phyloP scores from a whole-genome alignment of 2,113 vertebrate genomes.

The Microcebus murinus region DNA sequence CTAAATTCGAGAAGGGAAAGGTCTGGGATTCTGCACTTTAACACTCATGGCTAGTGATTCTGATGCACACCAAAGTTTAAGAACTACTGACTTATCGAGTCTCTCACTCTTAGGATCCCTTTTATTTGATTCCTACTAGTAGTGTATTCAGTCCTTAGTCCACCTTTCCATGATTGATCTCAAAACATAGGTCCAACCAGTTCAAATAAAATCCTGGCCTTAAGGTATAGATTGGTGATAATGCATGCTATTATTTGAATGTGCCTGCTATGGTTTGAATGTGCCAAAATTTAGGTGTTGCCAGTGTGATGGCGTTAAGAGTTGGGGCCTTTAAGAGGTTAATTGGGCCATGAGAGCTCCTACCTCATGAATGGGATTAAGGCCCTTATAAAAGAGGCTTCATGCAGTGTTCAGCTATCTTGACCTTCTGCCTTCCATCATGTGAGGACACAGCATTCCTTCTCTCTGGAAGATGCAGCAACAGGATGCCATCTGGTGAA shows the following conservation, averaged over 20 bases:
- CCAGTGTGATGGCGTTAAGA: background rate
- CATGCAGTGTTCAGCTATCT: background rate
- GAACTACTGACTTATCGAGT: background rate
- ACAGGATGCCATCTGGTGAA: background rate
- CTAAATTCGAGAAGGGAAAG: background rate
- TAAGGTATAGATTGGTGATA: background rate
- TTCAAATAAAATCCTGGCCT: background rate
- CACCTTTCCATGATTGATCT: background rate
- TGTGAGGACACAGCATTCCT: background rate
- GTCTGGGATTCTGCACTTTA: background rate
- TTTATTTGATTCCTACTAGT: conserved; percentile 16
- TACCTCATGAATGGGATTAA: background rate
- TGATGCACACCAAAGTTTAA: background rate
- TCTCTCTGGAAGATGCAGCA: background rate
- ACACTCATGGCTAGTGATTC: background rate
- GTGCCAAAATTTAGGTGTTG: background rate
- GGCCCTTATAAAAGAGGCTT: background rate
- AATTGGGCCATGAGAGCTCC: background rate
- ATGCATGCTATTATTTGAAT: background rate
- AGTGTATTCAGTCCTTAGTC: background rate
- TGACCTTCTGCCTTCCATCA: background rate
- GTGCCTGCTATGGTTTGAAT: background rate
- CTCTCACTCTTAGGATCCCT: conserved; percentile 31
- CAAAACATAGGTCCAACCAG: background rate
- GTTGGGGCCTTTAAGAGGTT: background rate